Percentiles rank a stretch among this genome's conserved stretches.
phyloP scores from a whole-genome alignment of 2,113 vertebrate genomes.

The Gobiocypris rarus region DNA sequence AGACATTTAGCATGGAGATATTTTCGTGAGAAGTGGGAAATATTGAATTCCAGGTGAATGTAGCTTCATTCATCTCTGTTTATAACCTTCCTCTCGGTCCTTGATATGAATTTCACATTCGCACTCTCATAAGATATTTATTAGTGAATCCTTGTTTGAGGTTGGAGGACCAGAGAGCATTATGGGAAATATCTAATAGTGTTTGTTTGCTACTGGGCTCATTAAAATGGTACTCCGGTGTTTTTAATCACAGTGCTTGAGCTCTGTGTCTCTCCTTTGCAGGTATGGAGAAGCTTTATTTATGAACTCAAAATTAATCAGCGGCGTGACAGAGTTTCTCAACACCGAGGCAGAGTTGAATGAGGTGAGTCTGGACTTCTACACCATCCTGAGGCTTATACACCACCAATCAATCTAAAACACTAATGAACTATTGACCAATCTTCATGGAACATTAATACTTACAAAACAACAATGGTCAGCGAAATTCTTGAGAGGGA shows the following conservation, averaged over 20 bases:
- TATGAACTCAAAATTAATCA: slow-evolving; percentile 97
- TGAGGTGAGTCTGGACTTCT: slow-evolving; percentile 82
- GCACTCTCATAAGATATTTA: background rate
- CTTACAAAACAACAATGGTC: background rate
- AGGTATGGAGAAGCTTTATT: slow-evolving; percentile 98
- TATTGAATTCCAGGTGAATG: slow-evolving; percentile 89
- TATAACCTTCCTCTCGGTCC: background rate
- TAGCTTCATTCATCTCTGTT: background rate
- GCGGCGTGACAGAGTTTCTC: slow-evolving; percentile 96
- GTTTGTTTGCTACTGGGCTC: slow-evolving; percentile 2
- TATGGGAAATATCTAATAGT: slow-evolving; percentile 20
- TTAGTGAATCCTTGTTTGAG: background rate
- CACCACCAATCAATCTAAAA: background rate
- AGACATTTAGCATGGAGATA: slow-evolving; percentile 94
- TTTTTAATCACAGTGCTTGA: slow-evolving; percentile 14
- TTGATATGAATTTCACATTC: slow-evolving; percentile 20
- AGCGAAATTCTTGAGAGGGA: background rate
- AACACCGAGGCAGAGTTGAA: slow-evolving; percentile 90
- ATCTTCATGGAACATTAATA: background rate
- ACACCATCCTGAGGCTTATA: slow-evolving; percentile 78
- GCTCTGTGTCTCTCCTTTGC: slow-evolving; percentile 45
- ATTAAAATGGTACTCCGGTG: background rate
- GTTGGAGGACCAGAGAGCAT: slow-evolving; percentile 9
- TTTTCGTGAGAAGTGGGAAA: slow-evolving; percentile 95
- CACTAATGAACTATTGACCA: background rate